Evolutionary conservation across 2,113 vertebrate genomes (phyloP), one percentile per base, ranked within the genome.

Genomic region (human (Homo sapiens)): DNA sequence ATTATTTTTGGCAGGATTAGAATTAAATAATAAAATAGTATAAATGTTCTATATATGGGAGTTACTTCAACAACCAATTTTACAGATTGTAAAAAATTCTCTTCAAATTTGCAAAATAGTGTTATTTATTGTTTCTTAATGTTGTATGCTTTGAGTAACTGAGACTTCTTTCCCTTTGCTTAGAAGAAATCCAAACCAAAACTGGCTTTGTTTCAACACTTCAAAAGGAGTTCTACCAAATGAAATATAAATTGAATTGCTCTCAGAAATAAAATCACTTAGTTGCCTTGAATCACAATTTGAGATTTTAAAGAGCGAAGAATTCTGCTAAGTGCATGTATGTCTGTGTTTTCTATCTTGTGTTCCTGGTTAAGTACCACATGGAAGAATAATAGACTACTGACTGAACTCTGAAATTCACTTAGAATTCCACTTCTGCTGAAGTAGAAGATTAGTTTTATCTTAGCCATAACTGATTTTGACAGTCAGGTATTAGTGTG

Each of bases 181-280:
- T 59, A 94, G 68, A 93, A 89, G 72, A 30, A 17, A 30, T 83
- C 40, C 50, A 40, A 97, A 68, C n/a, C 17, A 32, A 94, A 88
- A 43, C 38, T 93, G 86, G 11, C 27, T 94, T 96, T 83, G 57
- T 30, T 75, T 17, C 70, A 6, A 38, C 20, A n/a, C 22, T n/a
- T 96, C 32, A 43, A 75, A 94, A 95, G 68, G 45, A 96, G 82
- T 76, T 70, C 14, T 64, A 66, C 61, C 68, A 91, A 91, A 83
- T 90, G 61, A 43, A 94, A 94, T 92, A 72, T 73, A 96, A 93
- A 95, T 91, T 76, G 91, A 91, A 89, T 90, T 93, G 64, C 92
- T 85, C 59, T 89, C 73, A 94, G 78, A 61, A 93, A 84, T 76
- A 78, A 97, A 86, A 91, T 82, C 55, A 75, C 68, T 85, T 86